Percentiles rank a stretch among this genome's conserved stretches.
phyloP scores from a whole-genome alignment of 2,113 vertebrate genomes.

The Pardalotus punctatus region DNA sequence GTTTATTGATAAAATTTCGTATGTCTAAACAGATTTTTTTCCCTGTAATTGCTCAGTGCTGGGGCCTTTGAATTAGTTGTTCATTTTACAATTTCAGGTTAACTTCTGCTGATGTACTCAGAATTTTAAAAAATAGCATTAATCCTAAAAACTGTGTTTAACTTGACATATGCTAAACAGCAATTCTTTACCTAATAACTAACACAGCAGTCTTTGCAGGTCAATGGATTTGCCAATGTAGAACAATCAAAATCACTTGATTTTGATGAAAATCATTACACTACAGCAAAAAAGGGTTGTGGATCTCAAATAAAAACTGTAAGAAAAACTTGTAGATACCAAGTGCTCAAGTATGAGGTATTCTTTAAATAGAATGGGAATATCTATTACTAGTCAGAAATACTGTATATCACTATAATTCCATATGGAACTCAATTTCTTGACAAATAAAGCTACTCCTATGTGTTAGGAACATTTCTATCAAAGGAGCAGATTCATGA shows the following conservation, averaged over 20 bases:
- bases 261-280: neutral
- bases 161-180: neutral
- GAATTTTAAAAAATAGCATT: neutral
- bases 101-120: neutral
- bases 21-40: neutral
- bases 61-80: neutral
- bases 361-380: neutral
- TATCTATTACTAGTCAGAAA: neutral
- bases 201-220: neutral
- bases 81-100: neutral
- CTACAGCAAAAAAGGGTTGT: neutral
- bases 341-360: rapidly evolving
- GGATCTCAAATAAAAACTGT: neutral
- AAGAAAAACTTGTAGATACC: neutral
- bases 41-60: neutral
- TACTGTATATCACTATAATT: neutral
- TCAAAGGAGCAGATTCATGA: neutral
- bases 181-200: neutral
- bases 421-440: neutral
- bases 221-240: neutral
- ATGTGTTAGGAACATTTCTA: neutral
- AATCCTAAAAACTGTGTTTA: neutral
- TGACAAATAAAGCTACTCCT: neutral
- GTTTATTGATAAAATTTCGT: neutral
- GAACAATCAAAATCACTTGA: neutral